A percentile compares a stretch with the other conserved stretches of the same genome.
Conservation (phyloP, 2,888 invertebrate genomes). For the Coecobrya sp. region DNA sequence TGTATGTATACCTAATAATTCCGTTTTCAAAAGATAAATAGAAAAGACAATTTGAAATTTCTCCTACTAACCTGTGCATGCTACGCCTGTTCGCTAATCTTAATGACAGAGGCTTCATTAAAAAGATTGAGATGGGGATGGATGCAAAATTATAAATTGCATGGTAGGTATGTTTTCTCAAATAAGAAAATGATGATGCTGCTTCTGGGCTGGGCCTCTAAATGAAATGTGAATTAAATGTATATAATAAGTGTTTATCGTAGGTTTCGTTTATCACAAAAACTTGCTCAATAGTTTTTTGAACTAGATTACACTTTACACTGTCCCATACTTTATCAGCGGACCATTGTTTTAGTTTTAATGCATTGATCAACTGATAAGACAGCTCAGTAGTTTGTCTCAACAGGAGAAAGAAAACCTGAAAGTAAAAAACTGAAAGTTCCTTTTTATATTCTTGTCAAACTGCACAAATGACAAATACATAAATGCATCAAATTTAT, state of each 20-base stretch:
- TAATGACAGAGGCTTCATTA: slow-evolving; percentile 6
- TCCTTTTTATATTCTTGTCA: slow-evolving; percentile 63
- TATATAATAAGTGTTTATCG: neutral
- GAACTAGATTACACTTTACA: neutral
- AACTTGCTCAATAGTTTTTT: neutral
- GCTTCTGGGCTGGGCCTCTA: neutral
- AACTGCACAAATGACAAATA: slow-evolving; percentile 58
- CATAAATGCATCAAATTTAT: slow-evolving; percentile 49
- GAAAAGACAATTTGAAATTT: neutral
- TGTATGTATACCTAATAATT: too few species aligned
- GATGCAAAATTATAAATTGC: neutral
- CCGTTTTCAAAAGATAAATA: neutral
- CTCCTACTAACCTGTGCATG: neutral
- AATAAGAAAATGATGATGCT: slow-evolving; percentile 5
- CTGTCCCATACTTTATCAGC: neutral
- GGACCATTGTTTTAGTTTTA: neutral
- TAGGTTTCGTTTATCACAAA: neutral
- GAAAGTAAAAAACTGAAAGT: slow-evolving; percentile 55
- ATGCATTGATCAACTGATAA: slow-evolving; percentile 19
- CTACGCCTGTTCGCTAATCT: neutral
- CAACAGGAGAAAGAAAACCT: slow-evolving; percentile 2
- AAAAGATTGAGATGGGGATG: neutral
- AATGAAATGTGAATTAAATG: neutral
- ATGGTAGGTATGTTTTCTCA: neutral
- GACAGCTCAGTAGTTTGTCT: neutral